Evolutionary conservation across 30 jellyfish, hydroid and myxozoan species (phyloP).

Genomic region (Calvadosia cruxmelitensis): DNA sequence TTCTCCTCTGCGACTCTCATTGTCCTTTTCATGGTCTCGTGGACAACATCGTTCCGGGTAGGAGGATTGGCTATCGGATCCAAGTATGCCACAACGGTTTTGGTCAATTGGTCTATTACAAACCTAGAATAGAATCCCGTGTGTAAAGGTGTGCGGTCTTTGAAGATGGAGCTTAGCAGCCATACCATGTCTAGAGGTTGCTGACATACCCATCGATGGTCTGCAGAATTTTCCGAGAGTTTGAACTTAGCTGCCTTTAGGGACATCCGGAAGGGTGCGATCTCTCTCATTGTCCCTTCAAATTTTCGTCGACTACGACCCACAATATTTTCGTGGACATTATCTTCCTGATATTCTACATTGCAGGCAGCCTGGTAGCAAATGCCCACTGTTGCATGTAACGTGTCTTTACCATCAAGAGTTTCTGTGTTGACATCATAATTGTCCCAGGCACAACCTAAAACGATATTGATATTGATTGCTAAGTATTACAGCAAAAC

Average conservation of each 20-base stretch:
- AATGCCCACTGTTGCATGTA: neutral
- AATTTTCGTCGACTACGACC: neutral
- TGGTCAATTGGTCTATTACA: neutral
- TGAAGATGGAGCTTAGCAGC: neutral
- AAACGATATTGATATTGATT: no score
- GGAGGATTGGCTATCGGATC: neutral
- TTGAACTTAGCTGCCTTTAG: neutral
- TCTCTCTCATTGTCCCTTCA: neutral
- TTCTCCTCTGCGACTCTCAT: slow-evolving; percentile 4
- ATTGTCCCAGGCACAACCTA: neutral
- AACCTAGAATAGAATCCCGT: neutral
- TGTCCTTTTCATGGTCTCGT: neutral
- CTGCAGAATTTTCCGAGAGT: neutral
- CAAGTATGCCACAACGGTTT: neutral
- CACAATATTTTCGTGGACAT: neutral
- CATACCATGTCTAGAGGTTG: neutral
- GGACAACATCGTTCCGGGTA: neutral
- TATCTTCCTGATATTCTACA: neutral
- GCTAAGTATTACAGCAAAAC: no score
- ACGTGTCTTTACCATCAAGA: neutral
- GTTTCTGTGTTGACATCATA: neutral
- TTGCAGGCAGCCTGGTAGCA: neutral
- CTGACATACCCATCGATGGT: neutral
- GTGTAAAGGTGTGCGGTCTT: neutral
- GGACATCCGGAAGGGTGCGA: neutral